A percentile compares a stretch with the other conserved stretches of the same genome.
phyloP scores from a whole-genome alignment of 2,797 vertebrate species.

The Amblyraja radiata region DNA sequence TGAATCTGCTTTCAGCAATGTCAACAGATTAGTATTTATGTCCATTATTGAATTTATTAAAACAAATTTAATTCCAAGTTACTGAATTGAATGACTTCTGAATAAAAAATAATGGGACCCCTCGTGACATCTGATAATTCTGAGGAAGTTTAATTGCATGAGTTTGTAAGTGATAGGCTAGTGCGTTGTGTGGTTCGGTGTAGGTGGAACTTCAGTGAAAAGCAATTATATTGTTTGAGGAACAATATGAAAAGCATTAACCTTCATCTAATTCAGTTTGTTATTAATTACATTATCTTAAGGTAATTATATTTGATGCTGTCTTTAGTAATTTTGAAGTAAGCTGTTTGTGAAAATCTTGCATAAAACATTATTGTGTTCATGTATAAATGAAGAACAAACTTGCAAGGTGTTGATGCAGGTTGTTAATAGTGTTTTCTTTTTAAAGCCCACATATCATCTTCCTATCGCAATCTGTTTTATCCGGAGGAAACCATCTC shows the following conservation, averaged over 20 bases:
- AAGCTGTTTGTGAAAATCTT: neutral
- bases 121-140: slow-evolving; percentile 36
- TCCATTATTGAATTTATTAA: neutral
- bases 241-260: slow-evolving; percentile 49
- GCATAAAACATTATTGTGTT: neutral
- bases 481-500: slow-evolving; percentile 61
- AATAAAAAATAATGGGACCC: neutral
- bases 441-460: slow-evolving; percentile 82
- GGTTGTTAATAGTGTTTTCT: slow-evolving; percentile 38
- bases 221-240: slow-evolving; percentile 49
- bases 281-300: neutral
- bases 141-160: neutral
- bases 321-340: neutral
- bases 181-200: too few relatives aligned
- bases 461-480: slow-evolving; percentile 85
- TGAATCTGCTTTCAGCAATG: neutral
- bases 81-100: neutral
- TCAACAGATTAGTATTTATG: neutral
- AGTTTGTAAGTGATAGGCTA: neutral
- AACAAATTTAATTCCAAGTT: neutral
- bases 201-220: neutral
- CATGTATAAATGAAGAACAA: neutral
- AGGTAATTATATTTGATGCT: neutral
- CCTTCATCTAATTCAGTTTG: slow-evolving; percentile 24
- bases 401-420: neutral